phyloP scores from a whole-genome alignment of 2,797 vertebrate genomes.

The Enteromius mattozi region DNA sequence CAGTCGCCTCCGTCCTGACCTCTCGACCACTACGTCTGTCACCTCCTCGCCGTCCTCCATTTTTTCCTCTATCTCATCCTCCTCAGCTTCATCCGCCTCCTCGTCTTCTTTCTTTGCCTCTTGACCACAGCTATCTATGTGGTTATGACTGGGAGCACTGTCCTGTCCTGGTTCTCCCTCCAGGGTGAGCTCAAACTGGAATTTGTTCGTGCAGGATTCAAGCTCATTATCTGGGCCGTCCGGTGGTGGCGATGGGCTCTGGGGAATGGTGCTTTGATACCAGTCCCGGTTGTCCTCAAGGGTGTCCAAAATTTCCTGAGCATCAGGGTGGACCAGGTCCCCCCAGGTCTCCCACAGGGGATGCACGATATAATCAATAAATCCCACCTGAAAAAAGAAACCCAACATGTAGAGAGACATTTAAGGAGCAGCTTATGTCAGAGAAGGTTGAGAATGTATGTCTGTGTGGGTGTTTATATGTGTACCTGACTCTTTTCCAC shows the following conservation, averaged over 20 bases:
- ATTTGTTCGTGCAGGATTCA: constrained; percentile 82
- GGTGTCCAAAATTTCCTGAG: constrained; percentile 92
- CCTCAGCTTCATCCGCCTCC: constrained; percentile 50
- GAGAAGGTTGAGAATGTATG: constrained; percentile 5
- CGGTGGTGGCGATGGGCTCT: constrained; percentile 87
- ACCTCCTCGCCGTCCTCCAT: constrained; percentile 65
- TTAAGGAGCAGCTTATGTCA: neutral
- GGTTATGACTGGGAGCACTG: constrained; percentile 68
- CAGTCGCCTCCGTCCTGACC: constrained; percentile 68
- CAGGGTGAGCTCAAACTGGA: constrained; percentile 88
- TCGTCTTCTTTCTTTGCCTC: constrained; percentile 62
- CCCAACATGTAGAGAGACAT: constrained; percentile 2
- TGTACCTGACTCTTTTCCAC: constrained; percentile 94
- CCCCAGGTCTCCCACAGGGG: constrained; percentile 96
- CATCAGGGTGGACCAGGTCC: constrained; percentile 91
- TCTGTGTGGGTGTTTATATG: constrained; percentile 25
- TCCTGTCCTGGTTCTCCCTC: constrained; percentile 70
- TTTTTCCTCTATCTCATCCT: constrained; percentile 62
- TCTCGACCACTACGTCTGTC: constrained; percentile 71
- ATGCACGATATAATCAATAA: constrained; percentile 95
- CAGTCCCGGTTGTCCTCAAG: constrained; percentile 94
- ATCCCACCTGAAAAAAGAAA: constrained; percentile 84
- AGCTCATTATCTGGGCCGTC: constrained; percentile 79
- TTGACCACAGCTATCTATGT: constrained; percentile 68
- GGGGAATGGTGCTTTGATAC: constrained; percentile 92